phyloP scores from a whole-genome alignment of 1,140 invertebrate genomes.

The Rhopalosiphum padi region DNA sequence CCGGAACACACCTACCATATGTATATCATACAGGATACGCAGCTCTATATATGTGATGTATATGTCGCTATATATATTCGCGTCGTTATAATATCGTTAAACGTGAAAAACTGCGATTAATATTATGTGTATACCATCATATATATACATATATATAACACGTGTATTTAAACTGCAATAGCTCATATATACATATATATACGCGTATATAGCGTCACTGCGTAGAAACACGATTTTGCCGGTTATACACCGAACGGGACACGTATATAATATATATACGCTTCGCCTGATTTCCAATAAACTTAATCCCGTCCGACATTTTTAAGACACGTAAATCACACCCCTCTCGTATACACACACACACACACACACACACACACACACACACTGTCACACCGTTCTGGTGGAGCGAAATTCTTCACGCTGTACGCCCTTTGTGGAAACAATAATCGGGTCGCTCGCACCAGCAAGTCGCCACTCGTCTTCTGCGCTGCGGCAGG shows the following conservation, averaged over 20 bases:
- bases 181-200: no score
- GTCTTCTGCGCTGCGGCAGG: neutral
- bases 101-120: neutral
- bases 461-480: neutral
- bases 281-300: neutral
- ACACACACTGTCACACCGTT: neutral
- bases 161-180: neutral
- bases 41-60: no score
- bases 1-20: neutral
- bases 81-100: neutral
- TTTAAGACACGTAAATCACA: conserved; percentile 18
- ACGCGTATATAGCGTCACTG: no score
- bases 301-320: neutral
- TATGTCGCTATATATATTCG: neutral
- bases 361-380: no score
- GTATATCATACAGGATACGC: neutral
- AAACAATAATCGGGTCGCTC: neutral
- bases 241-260: neutral
- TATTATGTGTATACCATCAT: no score
- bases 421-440: neutral
- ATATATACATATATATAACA: no score
- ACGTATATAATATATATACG: no score
- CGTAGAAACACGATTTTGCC: neutral
- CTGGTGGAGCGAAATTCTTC: neutral
- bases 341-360: neutral